These are phyloP conservation scores for Numenius arquata DNA, from an alignment of 2,113 vertebrate genomes.

Conservation along the genomic window DNA sequence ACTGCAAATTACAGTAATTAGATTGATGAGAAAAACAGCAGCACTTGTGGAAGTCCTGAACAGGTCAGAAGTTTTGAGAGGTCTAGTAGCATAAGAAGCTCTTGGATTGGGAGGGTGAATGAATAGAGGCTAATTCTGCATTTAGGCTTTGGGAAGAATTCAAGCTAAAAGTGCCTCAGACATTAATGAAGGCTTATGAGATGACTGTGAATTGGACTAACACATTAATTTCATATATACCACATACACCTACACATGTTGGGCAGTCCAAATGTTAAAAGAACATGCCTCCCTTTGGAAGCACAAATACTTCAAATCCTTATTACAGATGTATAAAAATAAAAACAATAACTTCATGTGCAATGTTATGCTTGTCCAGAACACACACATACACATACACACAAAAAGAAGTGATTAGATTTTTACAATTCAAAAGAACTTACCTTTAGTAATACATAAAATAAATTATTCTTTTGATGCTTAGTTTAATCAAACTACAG, in stretches of 20 bases:
- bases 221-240: neutral
- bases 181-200: neutral
- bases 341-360: neutral
- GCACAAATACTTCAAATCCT: neutral
- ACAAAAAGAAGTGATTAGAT: neutral
- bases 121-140: neutral
- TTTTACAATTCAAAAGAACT: neutral
- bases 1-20: neutral
- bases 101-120: neutral
- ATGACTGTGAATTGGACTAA: neutral
- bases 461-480: neutral
- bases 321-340: neutral
- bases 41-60: neutral
- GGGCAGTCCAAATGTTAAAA: neutral
- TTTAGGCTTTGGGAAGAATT: neutral
- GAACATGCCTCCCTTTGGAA: neutral
- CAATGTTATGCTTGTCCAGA: neutral
- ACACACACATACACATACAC: neutral
- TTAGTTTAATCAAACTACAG: slow-evolving; percentile 50
- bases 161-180: neutral
- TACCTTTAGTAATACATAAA: neutral
- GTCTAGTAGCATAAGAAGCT: neutral
- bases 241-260: neutral
- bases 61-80: neutral
- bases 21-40: neutral